phyloP scores from a whole-genome alignment of 37 sponge, comb jelly and placozoan species.

The Mnemiopsis leidyi region DNA sequence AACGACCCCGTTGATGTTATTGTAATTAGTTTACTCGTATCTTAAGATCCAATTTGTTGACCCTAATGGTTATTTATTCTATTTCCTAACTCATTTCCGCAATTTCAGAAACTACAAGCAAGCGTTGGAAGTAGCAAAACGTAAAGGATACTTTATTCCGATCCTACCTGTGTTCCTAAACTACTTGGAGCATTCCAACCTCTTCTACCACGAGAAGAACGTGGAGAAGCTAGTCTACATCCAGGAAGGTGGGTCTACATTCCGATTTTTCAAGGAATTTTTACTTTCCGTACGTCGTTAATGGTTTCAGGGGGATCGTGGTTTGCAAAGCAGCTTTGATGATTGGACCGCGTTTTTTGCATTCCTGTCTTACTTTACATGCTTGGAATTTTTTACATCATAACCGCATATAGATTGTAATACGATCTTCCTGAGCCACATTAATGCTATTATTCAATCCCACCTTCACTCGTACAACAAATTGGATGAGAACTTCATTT shows the following conservation, averaged over 20 bases:
- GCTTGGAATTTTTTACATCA: not conserved
- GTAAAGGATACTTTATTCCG: conserved; percentile 17
- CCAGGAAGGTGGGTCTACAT: not conserved
- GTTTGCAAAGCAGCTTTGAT: not conserved
- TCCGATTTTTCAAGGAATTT: not conserved
- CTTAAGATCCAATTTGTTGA: too few species aligned
- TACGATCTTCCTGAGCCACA: not conserved
- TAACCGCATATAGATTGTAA: not conserved
- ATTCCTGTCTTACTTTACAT: not conserved
- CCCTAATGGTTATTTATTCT: too few species aligned
- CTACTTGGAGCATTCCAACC: not conserved
- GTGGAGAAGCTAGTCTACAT: conserved; percentile 14
- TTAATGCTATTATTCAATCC: not conserved
- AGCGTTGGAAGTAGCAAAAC: not conserved
- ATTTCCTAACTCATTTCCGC: not conserved
- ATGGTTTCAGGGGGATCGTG: not conserved
- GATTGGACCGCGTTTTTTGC: not conserved
- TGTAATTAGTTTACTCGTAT: too few species aligned
- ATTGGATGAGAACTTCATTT: not conserved
- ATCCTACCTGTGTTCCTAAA: conserved; percentile 26
- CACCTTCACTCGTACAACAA: not conserved
- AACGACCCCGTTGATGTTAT: too few species aligned
- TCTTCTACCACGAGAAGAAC: not conserved
- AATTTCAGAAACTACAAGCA: conserved; percentile 26
- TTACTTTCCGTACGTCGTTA: not conserved